Conservation (phyloP, 2,113 vertebrate species). For the Smithornis capensis region DNA sequence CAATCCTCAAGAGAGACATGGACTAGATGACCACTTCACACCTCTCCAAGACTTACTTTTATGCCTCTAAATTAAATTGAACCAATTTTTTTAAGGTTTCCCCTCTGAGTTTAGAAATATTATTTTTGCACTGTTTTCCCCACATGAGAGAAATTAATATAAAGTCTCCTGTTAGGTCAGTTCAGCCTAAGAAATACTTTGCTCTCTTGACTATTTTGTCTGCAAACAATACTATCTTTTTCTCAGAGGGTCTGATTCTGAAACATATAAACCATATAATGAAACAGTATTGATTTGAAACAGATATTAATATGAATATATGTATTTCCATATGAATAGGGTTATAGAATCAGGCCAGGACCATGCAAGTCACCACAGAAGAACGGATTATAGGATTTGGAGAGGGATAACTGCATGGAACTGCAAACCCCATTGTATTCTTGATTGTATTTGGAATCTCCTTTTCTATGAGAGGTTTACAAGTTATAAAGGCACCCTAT, state of each 20-base stretch:
- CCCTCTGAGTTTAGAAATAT: background rate
- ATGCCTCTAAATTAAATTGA: background rate
- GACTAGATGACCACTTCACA: background rate
- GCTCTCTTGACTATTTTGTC: background rate
- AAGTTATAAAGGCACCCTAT: background rate
- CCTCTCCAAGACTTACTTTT: background rate
- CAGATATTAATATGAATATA: background rate
- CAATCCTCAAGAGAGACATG: background rate
- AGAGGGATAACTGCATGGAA: background rate
- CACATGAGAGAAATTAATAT: background rate
- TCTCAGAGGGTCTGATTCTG: background rate
- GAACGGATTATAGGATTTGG: background rate
- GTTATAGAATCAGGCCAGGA: background rate
- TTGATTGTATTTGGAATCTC: background rate
- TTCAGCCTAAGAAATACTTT: background rate
- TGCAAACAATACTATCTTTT: background rate
- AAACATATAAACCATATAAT: background rate
- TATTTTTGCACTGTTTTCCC: background rate
- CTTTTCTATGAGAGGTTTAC: background rate
- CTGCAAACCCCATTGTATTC: background rate
- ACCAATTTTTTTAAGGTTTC: background rate
- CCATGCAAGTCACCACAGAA: background rate
- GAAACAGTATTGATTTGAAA: background rate
- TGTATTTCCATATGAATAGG: background rate
- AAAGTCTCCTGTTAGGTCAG: background rate